phyloP scores from a whole-genome alignment of 2,888 invertebrate species.

The Limnephilus rhombicus region DNA sequence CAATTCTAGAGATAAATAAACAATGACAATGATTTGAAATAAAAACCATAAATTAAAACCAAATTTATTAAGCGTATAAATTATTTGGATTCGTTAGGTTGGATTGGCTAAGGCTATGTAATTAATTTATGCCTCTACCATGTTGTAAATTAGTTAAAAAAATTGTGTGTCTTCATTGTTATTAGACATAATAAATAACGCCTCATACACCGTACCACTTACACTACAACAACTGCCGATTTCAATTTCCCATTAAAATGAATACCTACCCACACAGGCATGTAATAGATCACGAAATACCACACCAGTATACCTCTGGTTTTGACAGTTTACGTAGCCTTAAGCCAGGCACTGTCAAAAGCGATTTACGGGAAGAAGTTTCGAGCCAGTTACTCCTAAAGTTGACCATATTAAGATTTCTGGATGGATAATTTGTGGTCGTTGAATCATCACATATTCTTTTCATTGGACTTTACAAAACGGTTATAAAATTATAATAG shows the following conservation, averaged over 20 bases:
- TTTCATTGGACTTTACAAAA: background rate
- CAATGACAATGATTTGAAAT: too few relatives aligned
- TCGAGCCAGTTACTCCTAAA: conserved; percentile 19
- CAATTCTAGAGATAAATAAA: too few relatives aligned
- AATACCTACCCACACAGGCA: conserved; percentile 7
- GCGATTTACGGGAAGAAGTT: conserved; percentile 37
- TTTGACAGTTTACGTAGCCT: conserved; percentile 45
- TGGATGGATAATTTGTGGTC: conserved; percentile 30
- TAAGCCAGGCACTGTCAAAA: conserved; percentile 22
- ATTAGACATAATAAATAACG: conserved; percentile 33
- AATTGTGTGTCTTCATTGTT: background rate
- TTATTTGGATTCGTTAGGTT: background rate
- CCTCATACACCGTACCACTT: background rate
- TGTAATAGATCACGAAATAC: background rate
- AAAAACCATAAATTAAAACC: background rate
- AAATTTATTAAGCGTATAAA: background rate
- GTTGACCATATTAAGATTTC: conserved; percentile 48
- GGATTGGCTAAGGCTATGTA: background rate
- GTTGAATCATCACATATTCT: conserved; percentile 24
- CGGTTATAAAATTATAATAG: background rate
- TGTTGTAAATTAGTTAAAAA: background rate
- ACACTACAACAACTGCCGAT: conserved; percentile 45
- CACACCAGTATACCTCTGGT: conserved; percentile 3
- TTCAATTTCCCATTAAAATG: conserved; percentile 46
- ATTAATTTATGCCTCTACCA: background rate